Conservation (phyloP, 2,797 vertebrate genomes). For the Trachurus trachurus region DNA sequence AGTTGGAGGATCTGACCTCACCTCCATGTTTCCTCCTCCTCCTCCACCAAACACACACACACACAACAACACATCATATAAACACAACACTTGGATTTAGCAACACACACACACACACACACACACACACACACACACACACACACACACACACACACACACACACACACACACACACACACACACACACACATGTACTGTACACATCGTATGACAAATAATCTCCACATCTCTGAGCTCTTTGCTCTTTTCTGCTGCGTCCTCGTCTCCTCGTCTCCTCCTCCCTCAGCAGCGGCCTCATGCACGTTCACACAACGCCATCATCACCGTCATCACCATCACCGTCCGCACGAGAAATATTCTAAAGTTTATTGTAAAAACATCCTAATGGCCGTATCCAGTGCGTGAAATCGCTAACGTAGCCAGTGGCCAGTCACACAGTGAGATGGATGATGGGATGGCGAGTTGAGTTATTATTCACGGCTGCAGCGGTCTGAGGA, state of each 20-base stretch:
- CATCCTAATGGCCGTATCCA: slow-evolving; percentile 69
- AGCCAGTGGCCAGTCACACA: slow-evolving; percentile 68
- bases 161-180: slow-evolving; percentile 1
- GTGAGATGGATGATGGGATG: slow-evolving; percentile 58
- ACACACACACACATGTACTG: not conserved
- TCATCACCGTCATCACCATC: not conserved
- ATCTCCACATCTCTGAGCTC: slow-evolving; percentile 5
- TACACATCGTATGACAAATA: not conserved
- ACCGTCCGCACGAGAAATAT: slow-evolving; percentile 30
- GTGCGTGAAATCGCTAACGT: slow-evolving; percentile 74
- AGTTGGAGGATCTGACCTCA: no score
- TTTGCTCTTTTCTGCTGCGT: not conserved
- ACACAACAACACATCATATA: not conserved
- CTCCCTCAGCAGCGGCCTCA: not conserved
- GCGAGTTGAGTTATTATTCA: slow-evolving; percentile 65
- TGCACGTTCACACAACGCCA: slow-evolving; percentile 10
- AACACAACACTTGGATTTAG: not conserved
- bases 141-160: slow-evolving; percentile 6
- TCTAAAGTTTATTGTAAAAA: slow-evolving; percentile 56
- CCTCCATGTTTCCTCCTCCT: no score
- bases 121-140: slow-evolving; percentile 12
- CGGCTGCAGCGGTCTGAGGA: slow-evolving; percentile 66
- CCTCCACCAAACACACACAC: no score
- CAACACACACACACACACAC: not conserved
- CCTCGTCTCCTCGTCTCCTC: not conserved